phyloP scores from a whole-genome alignment of 1,140 invertebrate species.

The Drosophila novamexicana region DNA sequence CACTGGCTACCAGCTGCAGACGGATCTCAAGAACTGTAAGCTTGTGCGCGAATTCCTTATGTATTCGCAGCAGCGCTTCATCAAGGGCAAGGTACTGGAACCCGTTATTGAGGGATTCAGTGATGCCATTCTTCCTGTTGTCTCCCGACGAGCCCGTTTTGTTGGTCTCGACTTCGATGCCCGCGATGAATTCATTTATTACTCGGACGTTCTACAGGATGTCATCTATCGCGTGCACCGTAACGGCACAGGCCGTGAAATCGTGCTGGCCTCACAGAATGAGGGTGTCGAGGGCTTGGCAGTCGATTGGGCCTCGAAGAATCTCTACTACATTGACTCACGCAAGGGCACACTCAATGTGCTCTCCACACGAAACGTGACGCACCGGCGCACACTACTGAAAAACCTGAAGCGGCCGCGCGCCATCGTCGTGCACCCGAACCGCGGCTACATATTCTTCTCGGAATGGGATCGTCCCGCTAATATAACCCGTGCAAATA shows the following conservation, averaged over 20 bases:
- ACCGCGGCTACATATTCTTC: conserved; percentile 96
- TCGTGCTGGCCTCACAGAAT: conserved; percentile 97
- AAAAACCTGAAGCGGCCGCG: conserved; percentile 96
- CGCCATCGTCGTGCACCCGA: conserved; percentile 98
- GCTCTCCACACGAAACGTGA: conserved; percentile 93
- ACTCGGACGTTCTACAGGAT: conserved; percentile 98
- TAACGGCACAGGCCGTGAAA: conserved; percentile 95
- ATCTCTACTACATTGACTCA: conserved; percentile 99
- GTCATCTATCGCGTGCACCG: conserved; percentile 96
- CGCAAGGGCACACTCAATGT: conserved; percentile 98
- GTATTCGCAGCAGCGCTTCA: conserved; percentile 98
- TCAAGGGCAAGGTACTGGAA: conserved; percentile 96
- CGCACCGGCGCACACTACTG: conserved; percentile 92
- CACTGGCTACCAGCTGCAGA: conserved; percentile 92
- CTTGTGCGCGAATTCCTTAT: conserved; percentile 96
- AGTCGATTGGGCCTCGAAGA: conserved; percentile 98
- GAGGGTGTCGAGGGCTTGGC: conserved; percentile 98
- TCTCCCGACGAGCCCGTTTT: conserved; percentile 95
- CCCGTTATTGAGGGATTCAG: conserved; percentile 95
- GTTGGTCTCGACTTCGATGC: conserved; percentile 99
- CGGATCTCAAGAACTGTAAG: conserved; percentile 93
- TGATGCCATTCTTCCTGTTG: conserved; percentile 96
- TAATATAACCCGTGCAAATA: conserved; percentile 95
- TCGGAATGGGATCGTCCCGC: conserved; percentile 98
- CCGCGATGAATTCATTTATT: conserved; percentile 96